Base-by-base conservation (phyloP, 1,140 invertebrate genomes). In the Papilio machaon region DNA sequence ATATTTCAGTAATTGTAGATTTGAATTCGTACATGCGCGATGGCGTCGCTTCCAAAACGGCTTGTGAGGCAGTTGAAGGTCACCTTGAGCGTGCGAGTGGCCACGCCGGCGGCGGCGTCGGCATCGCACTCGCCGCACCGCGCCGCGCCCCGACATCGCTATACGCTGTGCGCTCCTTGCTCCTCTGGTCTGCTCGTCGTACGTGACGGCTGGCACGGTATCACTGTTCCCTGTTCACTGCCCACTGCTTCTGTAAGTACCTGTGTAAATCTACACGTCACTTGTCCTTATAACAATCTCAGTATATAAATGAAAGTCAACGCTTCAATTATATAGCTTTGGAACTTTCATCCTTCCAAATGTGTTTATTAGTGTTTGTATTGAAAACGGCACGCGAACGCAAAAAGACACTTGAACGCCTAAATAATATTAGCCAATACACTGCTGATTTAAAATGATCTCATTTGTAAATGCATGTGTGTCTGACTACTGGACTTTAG, bases 11-110 rank as follows among this genome's bases (percentile, higher is more conserved):
- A 38, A 79, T 46, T 47, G 82, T 83, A 46, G 49, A 79, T 83
- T 87, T 87, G 87, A 78, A 86, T 89, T 89, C 85, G 89, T 85
- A 85, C 91, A 91, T 93, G 91, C 91, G 89, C 90, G 82, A 84
- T 90, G 85, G 83, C 88, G 85, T 85, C 85, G 86, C 86, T 85
- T 87, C 86, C 89, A 87, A 91, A 92, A 90, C 82, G 84, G 85
- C 87, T 80, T 86, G 85, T 89, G 87, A 93, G 91, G 90, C 80
- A 86, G 85, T 87, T 89, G 87, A 93, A 92, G 90, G 91, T 93
- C 90, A 93, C 91, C 91, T 93, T 91, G 89, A 88, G 74, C 83
- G 80, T 81, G 64, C 13, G 64, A 30, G 64, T 76, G 80, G 73
- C 79, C 81, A 81, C 75, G 84, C 79, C 83, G 85, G 80, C 79